Conservation (phyloP, 2,888 invertebrate species). For the Thereva unica region DNA sequence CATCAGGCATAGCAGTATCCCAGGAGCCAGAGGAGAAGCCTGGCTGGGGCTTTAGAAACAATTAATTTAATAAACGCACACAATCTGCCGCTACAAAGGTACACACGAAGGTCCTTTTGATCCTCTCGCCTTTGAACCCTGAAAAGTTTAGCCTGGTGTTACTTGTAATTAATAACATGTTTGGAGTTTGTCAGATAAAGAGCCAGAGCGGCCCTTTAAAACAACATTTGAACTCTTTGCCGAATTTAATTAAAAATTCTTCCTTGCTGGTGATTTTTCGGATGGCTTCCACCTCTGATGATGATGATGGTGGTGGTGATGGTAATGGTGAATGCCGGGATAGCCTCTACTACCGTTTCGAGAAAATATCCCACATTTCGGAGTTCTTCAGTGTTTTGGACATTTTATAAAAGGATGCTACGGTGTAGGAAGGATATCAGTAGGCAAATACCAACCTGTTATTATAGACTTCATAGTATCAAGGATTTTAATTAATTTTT, state of each 20-base stretch:
- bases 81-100: conserved; percentile 21
- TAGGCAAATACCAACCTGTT: conserved; percentile 30
- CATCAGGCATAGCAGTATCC: too few relatives aligned
- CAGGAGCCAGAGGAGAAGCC: background rate
- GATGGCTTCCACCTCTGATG: conserved; percentile 22
- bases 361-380: conserved; percentile 23
- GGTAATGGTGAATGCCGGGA: too few relatives aligned
- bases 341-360: conserved; percentile 14
- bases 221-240: conserved; percentile 41
- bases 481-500: conserved; percentile 33
- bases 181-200: conserved; percentile 42
- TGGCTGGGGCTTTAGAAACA: conserved; percentile 16
- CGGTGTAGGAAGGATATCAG: conserved; percentile 30
- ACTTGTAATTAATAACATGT: conserved; percentile 40
- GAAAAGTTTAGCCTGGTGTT: conserved; percentile 34
- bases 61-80: conserved; percentile 34
- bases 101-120: conserved; percentile 28
- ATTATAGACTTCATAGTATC: conserved; percentile 28
- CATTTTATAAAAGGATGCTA: conserved; percentile 35
- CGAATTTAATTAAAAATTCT: conserved; percentile 43
- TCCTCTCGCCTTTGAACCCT: conserved; percentile 30
- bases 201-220: conserved; percentile 37
- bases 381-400: conserved; percentile 38
- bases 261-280: conserved; percentile 39
- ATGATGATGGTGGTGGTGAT: background rate